phyloP scores from a whole-genome alignment of 1,140 invertebrate species.

The Arctopsyche grandis region DNA sequence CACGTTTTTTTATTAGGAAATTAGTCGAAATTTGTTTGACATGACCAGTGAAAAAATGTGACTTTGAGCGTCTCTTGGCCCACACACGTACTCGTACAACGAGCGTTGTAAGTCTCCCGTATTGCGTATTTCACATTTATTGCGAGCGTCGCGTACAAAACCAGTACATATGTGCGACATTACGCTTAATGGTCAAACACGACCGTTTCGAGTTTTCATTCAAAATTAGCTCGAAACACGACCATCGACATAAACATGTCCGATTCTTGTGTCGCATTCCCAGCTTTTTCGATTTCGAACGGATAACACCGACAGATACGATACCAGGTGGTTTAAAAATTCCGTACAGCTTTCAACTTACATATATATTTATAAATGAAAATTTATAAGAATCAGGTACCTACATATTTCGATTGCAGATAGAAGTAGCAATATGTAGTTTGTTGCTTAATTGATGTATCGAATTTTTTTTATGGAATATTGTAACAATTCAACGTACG shows the following conservation, averaged over 20 bases:
- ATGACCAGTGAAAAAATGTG: neutral
- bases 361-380: no score
- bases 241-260: slow-evolving; percentile 8
- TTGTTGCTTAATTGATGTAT: no score
- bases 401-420: no score
- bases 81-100: neutral
- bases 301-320: neutral
- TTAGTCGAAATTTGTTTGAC: neutral
- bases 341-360: no score
- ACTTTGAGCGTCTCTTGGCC: neutral
- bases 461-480: no score
- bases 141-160: neutral
- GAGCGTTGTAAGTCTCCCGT: neutral
- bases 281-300: neutral
- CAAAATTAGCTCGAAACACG: neutral
- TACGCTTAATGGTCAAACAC: neutral
- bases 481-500: no score
- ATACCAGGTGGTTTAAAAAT: no score
- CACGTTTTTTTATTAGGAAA: neutral
- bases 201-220: neutral
- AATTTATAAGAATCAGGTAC: no score
- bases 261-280: neutral
- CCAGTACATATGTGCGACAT: neutral
- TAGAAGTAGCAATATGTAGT: no score
- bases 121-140: slow-evolving; percentile 20